A percentile compares a stretch with the other conserved stretches of the same genome.
phyloP scores from a whole-genome alignment of 1,140 invertebrate species.

The Lithobius niger region DNA sequence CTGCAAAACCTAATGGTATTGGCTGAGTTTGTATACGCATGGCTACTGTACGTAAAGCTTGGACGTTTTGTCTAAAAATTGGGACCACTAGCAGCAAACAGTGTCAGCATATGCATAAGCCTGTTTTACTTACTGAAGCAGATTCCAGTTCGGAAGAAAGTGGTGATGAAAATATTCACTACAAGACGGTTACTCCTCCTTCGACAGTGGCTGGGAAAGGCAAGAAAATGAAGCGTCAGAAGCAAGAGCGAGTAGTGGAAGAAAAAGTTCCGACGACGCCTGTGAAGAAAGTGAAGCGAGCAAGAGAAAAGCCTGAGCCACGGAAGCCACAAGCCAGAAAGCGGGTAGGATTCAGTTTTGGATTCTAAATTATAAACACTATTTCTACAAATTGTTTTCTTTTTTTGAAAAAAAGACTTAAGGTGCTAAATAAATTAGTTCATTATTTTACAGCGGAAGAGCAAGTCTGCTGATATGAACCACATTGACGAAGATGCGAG shows the following conservation, averaged over 20 bases:
- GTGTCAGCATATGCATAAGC: too few relatives aligned
- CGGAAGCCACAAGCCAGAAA: background rate
- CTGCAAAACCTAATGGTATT: too few relatives aligned
- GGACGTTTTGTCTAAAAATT: too few relatives aligned
- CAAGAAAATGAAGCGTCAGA: slow-evolving; percentile 17
- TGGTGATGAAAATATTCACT: background rate
- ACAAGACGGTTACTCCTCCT: background rate
- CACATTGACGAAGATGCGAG: slow-evolving; percentile 30
- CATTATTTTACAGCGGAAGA: slow-evolving; percentile 6
- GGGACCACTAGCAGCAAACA: too few relatives aligned
- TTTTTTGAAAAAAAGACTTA: background rate
- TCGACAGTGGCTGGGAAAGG: background rate
- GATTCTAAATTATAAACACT: background rate
- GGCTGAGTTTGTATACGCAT: too few relatives aligned
- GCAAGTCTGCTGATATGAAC: background rate
- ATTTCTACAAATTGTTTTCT: background rate
- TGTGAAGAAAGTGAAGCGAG: background rate
- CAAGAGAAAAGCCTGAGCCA: slow-evolving; percentile 5
- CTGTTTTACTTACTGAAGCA: too few relatives aligned
- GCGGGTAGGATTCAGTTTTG: background rate
- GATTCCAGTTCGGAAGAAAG: slow-evolving; percentile 12
- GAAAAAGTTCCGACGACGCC: slow-evolving; percentile 4
- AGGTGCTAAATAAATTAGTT: background rate
- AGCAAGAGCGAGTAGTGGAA: slow-evolving; percentile 17
- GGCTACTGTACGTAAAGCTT: too few relatives aligned